Evolutionary conservation across 2,797 vertebrate species (phyloP).

Genomic region (Gambusia yucatana): DNA sequence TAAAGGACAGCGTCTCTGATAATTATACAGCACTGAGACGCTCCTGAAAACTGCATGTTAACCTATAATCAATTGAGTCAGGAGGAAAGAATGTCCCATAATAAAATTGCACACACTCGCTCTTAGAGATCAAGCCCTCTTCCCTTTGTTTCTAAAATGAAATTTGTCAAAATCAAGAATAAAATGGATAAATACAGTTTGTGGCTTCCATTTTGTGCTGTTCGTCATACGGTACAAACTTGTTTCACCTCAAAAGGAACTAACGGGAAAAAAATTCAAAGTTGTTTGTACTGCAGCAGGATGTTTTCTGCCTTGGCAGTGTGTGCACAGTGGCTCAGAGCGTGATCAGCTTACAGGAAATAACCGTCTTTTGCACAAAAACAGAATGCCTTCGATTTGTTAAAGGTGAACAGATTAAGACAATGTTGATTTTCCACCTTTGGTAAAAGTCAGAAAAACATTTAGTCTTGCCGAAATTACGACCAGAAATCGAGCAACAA

Average conservation of each 20-base stretch:
- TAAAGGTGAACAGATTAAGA: neutral
- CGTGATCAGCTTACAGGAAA: slow-evolving; percentile 10
- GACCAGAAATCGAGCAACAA: neutral
- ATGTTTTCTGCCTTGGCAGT: slow-evolving; percentile 24
- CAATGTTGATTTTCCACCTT: neutral
- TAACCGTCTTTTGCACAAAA: slow-evolving; percentile 1
- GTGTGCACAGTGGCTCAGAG: slow-evolving; percentile 23
- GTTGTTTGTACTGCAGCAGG: slow-evolving; percentile 18
- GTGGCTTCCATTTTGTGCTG: neutral
- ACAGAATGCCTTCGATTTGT: neutral
- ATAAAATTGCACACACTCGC: slow-evolving; percentile 25
- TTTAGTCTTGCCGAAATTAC: neutral
- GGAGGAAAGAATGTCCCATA: slow-evolving; percentile 57
- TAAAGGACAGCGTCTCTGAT: slow-evolving; percentile 10
- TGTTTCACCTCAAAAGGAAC: slow-evolving; percentile 15
- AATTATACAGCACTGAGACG: slow-evolving; percentile 46
- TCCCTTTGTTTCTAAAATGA: slow-evolving; percentile 14
- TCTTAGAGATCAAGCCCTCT: slow-evolving; percentile 23
- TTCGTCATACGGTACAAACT: neutral
- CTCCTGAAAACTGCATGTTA: slow-evolving; percentile 39
- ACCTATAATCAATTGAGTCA: slow-evolving; percentile 61
- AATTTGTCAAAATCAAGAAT: slow-evolving; percentile 3
- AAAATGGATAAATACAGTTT: slow-evolving; percentile 34
- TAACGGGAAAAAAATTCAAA: too few relatives aligned
- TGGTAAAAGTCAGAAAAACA: neutral